Evolutionary conservation across 2,113 vertebrate genomes (phyloP).

Genomic region (Thymallus thymallus): DNA sequence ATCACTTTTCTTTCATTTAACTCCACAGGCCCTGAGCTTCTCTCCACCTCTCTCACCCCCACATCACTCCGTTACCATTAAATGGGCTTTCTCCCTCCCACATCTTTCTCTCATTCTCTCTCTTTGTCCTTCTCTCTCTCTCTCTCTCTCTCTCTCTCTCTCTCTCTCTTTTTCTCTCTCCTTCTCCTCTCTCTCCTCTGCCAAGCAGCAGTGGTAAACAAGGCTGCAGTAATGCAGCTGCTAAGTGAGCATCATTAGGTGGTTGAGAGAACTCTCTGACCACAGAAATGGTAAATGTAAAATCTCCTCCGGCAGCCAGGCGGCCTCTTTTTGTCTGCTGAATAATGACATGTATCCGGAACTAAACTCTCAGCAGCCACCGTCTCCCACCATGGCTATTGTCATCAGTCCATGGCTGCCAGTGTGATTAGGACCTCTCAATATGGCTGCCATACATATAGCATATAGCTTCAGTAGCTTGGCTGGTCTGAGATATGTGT

Average conservation of each 20-base stretch:
- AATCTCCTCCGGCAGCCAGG: constrained; percentile 57
- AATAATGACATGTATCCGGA: constrained; percentile 59
- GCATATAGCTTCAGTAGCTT: neutral
- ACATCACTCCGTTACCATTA: neutral
- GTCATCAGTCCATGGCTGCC: constrained; percentile 60
- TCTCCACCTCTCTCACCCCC: constrained; percentile 1
- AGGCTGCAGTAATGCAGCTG: constrained; percentile 55
- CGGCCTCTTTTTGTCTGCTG: constrained; percentile 47
- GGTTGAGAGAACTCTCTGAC: constrained; percentile 49
- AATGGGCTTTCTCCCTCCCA: neutral
- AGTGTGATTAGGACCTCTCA: constrained; percentile 51
- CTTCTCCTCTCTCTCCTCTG: neutral
- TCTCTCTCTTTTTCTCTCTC: neutral
- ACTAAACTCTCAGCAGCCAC: constrained; percentile 27
- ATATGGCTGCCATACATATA: neutral
- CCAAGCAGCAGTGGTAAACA: constrained; percentile 55
- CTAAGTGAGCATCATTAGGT: constrained; percentile 62
- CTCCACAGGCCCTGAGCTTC: constrained; percentile 2
- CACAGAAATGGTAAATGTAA: constrained; percentile 55
- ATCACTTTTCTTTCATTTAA: constrained; percentile 45
- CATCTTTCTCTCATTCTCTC: no score
- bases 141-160: neutral
- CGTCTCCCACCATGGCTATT: constrained; percentile 51
- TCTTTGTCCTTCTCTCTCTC: no score
- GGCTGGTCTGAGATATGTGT: neutral